A percentile compares a stretch with the other conserved stretches of the same genome.
These are phyloP conservation scores for Girardinus metallicus DNA, from an alignment of 2,797 vertebrate species.

Conservation along the genomic window DNA sequence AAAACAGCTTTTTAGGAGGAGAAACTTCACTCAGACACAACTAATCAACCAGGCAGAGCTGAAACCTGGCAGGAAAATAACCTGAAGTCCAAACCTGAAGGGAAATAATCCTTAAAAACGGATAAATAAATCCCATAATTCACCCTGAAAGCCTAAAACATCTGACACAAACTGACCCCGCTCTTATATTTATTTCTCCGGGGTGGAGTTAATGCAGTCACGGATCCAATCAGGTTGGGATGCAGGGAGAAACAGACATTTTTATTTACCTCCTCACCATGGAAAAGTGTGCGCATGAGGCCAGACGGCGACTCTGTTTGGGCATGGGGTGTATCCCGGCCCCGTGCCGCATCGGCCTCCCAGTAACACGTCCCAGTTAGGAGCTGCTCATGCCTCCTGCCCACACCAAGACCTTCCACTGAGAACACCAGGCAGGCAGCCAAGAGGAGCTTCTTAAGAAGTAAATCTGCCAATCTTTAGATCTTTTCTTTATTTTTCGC, in stretches of 20 bases:
- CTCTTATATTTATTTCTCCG: constrained; percentile 59
- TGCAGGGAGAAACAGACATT: constrained; percentile 31
- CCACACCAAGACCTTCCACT: neutral
- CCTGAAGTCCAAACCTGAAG: constrained; percentile 22
- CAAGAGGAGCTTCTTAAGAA: neutral
- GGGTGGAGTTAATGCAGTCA: constrained; percentile 74
- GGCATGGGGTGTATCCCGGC: constrained; percentile 58
- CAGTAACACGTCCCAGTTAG: constrained; percentile 42
- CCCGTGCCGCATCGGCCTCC: constrained; percentile 26
- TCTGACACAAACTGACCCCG: constrained; percentile 37
- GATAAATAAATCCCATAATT: constrained; percentile 26
- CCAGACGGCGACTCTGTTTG: constrained; percentile 59
- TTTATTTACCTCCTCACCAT: constrained; percentile 38
- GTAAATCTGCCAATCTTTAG: neutral
- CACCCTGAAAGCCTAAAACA: constrained; percentile 32
- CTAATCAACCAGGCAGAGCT: neutral
- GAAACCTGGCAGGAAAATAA: neutral
- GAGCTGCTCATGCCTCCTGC: constrained; percentile 4
- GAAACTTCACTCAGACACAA: neutral
- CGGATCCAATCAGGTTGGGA: constrained; percentile 67
- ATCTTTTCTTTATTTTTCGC: neutral
- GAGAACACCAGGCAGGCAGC: constrained; percentile 13
- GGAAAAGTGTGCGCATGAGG: constrained; percentile 29
- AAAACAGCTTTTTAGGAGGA: neutral
- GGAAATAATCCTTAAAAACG: constrained; percentile 12